Evolutionary conservation across 2,888 invertebrate species (phyloP), one percentile per base, ranked within the genome.

Genomic region (Lydus trimaculatus): DNA sequence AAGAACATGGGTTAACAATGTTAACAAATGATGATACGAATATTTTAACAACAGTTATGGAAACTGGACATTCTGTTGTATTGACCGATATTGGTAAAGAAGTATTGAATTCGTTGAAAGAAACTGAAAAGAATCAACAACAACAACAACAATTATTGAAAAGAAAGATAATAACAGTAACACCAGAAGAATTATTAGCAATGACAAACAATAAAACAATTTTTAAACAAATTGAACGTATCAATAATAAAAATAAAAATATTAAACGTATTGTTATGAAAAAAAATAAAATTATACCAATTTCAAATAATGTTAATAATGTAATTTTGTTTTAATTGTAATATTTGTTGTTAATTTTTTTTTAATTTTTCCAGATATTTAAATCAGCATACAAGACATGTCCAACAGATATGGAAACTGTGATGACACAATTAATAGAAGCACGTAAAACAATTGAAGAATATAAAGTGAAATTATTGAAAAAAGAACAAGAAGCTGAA

Each of bases 1-100:
- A 95, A 82, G 90, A 91, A 76, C 95, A 96, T 85, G 96, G 95
- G 72, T 95, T 96, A 79, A 92, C 94, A 59, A 92, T 96, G 91
- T 89, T 96, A 82, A 92, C 94, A 63, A 77, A 77, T 70, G 95
- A 95, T 83, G 91, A 91, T 75, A 90, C 87, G 85, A 92, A 86
- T 69, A 88, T 93, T 72, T 90, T 95, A 67, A 91, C 92, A 74
- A 91, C 90, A 69, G 95, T 95, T 36, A 89, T 97, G 83, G 93
- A 94, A 86, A 93, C 91, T 84, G 96, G 96, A 0, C 92, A 95
- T 80, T 94, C 94, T 71, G 90, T 96, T 65, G 91, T 95, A 73
- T 88, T 96, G 61, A 96, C 94, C 71, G 91, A 91, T 91, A 81
- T 48, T 5, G 94, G 94, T 13, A 93, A 93, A 79, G 86, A 93